A percentile compares a stretch with the other conserved stretches of the same genome.
These are phyloP conservation scores for Sussaba pulchella DNA, from an alignment of 2,888 invertebrate genomes.

Conservation along the genomic window DNA sequence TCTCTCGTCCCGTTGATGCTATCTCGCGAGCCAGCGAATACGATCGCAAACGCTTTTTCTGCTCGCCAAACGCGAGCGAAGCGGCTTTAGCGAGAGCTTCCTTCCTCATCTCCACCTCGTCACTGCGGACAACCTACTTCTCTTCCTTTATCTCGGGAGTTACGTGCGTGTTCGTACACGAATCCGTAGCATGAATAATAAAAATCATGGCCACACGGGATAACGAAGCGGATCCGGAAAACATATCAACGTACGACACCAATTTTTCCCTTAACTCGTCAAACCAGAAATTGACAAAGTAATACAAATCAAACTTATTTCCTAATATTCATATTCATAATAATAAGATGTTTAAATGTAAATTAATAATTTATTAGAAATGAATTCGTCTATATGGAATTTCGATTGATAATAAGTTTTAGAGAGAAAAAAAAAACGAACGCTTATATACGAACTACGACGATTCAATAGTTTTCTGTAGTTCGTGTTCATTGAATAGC, in stretches of 20 bases:
- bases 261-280: no score
- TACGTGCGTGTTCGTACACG: slow-evolving; percentile 10
- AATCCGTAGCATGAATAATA: slow-evolving; percentile 48
- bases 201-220: slow-evolving; percentile 17
- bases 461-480: slow-evolving; percentile 14
- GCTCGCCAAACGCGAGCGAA: not conserved
- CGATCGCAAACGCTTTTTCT: slow-evolving; percentile 23
- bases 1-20: slow-evolving; percentile 17
- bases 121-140: no score
- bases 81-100: not conserved
- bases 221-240: slow-evolving; percentile 6
- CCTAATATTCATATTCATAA: no score
- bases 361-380: no score
- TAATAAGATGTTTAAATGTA: no score
- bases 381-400: no score
- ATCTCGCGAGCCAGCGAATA: slow-evolving; percentile 29
- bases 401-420: no score
- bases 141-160: slow-evolving; percentile 9
- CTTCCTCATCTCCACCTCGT: no score
- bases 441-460: no score
- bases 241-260: not conserved
- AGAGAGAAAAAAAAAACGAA: no score
- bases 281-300: no score
- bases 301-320: no score
- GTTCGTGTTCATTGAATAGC: slow-evolving; percentile 6